These are phyloP conservation scores for Porites evermanni DNA, from an alignment of 92 coral and sea anemone genomes.

Conservation along the genomic window DNA sequence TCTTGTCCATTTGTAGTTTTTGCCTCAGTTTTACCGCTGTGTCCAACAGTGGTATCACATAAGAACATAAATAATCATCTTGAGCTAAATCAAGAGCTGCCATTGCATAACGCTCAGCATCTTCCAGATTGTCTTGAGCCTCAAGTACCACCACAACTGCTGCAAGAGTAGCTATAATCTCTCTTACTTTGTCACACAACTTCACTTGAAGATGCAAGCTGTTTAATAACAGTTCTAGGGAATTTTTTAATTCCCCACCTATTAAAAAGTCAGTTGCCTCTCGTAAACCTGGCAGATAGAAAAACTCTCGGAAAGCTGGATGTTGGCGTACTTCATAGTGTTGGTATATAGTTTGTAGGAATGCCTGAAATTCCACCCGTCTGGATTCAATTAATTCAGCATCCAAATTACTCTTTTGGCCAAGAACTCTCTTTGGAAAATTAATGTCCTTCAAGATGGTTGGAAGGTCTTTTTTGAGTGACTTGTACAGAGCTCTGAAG, in stretches of 20 bases:
- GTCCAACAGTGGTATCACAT: conserved; percentile 84
- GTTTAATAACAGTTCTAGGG: conserved; percentile 80
- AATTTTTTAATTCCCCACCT: conserved; percentile 82
- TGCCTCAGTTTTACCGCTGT: conserved; percentile 73
- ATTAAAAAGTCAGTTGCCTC: conserved; percentile 82
- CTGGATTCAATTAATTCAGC: conserved; percentile 68
- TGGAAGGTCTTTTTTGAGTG: conserved; percentile 79
- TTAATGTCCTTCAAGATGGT: conserved; percentile 58
- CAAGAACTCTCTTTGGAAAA: conserved; percentile 89
- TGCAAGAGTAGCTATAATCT: conserved; percentile 85
- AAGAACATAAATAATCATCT: conserved; percentile 66
- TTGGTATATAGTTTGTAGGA: conserved; percentile 68
- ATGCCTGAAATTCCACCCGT: conserved; percentile 77
- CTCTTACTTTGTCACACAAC: conserved; percentile 79
- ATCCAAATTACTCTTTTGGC: conserved; percentile 72
- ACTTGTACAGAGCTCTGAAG: conserved; percentile 82
- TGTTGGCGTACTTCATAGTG: conserved; percentile 73
- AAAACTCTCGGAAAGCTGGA: conserved; percentile 85
- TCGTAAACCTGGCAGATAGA: conserved; percentile 79
- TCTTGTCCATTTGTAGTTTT: conserved; percentile 76
- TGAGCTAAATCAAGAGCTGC: conserved; percentile 82
- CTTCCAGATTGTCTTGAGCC: conserved; percentile 73
- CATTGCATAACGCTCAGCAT: conserved; percentile 85
- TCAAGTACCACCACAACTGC: conserved; percentile 81
- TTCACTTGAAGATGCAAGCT: conserved; percentile 94